These are phyloP conservation scores for Andrena cerasifolii DNA, from an alignment of 1,140 invertebrate species.

Conservation along the genomic window DNA sequence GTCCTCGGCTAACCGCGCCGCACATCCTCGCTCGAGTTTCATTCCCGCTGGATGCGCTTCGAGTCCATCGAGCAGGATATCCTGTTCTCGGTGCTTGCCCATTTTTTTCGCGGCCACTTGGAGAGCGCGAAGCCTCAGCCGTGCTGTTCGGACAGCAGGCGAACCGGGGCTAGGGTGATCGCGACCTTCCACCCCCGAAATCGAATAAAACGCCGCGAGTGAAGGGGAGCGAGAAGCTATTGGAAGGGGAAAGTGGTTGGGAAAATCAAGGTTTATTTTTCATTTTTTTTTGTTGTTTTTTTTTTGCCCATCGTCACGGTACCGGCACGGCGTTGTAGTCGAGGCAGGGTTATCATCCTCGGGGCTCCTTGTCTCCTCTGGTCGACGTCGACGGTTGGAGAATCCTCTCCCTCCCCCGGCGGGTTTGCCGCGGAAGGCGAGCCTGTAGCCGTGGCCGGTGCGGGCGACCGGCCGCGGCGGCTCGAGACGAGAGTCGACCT, in stretches of 20 bases:
- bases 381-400: conserved; percentile 23
- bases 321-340: no score
- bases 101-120: not conserved
- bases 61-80: conserved; percentile 50
- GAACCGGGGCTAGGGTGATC: no score
- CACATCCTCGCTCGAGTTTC: conserved; percentile 46
- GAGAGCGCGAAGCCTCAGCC: conserved; percentile 10
- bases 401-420: conserved; percentile 26
- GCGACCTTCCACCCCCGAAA: no score
- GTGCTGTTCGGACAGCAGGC: no score
- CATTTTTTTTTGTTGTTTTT: no score
- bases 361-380: not conserved
- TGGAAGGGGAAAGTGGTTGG: no score
- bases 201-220: no score
- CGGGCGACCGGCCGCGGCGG: not conserved
- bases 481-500: conserved; percentile 47
- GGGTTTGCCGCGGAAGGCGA: not conserved
- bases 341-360: not conserved
- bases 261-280: no score
- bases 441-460: not conserved
- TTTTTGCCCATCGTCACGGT: no score
- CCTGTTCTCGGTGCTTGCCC: not conserved
- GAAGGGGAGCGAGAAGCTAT: no score
- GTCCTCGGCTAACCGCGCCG: no score
- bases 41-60: conserved; percentile 43